A percentile compares a stretch with the other conserved stretches of the same genome.
Conservation (phyloP, 2,113 vertebrate genomes). For the Lepus europaeus region DNA sequence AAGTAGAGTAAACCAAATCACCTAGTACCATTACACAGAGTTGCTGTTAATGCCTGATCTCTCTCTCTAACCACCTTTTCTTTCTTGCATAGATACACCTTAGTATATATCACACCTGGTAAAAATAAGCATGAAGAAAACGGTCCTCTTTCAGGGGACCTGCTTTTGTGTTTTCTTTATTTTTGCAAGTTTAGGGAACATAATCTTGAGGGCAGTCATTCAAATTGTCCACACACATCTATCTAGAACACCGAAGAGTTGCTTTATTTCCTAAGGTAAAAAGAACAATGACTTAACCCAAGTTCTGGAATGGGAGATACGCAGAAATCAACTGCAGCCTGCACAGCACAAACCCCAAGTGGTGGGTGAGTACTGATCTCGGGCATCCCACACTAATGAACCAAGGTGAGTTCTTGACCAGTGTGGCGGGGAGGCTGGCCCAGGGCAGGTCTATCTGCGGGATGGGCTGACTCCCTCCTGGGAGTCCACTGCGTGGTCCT, state of each 20-base stretch:
- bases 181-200: not conserved
- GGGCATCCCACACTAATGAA: not conserved
- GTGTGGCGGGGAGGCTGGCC: rapidly evolving
- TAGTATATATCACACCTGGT: not conserved
- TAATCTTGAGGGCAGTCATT: not conserved
- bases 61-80: not conserved
- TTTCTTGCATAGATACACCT: not conserved
- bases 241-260: not conserved
- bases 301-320: not conserved
- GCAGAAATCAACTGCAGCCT: not conserved
- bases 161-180: not conserved
- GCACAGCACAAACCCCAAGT: not conserved
- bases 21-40: not conserved
- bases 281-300: not conserved
- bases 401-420: not conserved
- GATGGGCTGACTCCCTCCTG: not conserved
- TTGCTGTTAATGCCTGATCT: not conserved
- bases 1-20: slow-evolving; percentile 19
- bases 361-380: rapidly evolving
- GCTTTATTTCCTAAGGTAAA: slow-evolving; percentile 37
- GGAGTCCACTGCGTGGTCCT: not conserved
- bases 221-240: not conserved
- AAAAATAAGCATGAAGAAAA: not conserved
- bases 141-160: not conserved
- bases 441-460: too few relatives aligned